phyloP scores from a whole-genome alignment of 2,888 invertebrate genomes.

The Brachyptera putata region DNA sequence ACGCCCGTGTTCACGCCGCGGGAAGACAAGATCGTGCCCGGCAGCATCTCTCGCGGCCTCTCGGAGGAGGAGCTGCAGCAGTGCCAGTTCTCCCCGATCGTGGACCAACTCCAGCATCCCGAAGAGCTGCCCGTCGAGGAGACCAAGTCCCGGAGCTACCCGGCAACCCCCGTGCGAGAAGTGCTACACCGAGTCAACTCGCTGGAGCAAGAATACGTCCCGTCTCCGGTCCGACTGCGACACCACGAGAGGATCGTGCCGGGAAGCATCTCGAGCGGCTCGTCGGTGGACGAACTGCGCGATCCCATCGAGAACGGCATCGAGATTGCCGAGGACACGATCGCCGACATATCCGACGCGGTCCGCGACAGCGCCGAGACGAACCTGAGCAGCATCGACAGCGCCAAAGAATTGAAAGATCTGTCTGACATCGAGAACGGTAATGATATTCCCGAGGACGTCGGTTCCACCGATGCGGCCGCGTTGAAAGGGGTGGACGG shows the following conservation, averaged over 20 bases:
- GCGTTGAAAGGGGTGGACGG: too few relatives aligned
- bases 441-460: too few relatives aligned
- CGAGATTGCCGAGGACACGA: not conserved
- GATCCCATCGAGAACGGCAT: not conserved
- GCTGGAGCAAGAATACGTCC: not conserved
- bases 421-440: too few relatives aligned
- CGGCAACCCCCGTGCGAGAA: not conserved
- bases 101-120: not conserved
- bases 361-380: not conserved
- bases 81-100: not conserved
- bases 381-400: too few relatives aligned
- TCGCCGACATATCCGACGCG: not conserved
- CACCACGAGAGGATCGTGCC: conserved; percentile 24
- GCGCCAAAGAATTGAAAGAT: too few relatives aligned
- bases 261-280: conserved; percentile 5
- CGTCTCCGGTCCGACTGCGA: not conserved
- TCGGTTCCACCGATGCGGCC: too few relatives aligned
- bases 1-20: too few relatives aligned
- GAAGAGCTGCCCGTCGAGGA: not conserved
- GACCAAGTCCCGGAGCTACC: not conserved
- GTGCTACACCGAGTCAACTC: not conserved
- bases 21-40: conserved; percentile 15
- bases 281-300: not conserved
- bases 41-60: conserved; percentile 11
- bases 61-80: not conserved